Base-by-base conservation (phyloP, 2,797 vertebrate genomes). In the Labroides dimidiatus region DNA sequence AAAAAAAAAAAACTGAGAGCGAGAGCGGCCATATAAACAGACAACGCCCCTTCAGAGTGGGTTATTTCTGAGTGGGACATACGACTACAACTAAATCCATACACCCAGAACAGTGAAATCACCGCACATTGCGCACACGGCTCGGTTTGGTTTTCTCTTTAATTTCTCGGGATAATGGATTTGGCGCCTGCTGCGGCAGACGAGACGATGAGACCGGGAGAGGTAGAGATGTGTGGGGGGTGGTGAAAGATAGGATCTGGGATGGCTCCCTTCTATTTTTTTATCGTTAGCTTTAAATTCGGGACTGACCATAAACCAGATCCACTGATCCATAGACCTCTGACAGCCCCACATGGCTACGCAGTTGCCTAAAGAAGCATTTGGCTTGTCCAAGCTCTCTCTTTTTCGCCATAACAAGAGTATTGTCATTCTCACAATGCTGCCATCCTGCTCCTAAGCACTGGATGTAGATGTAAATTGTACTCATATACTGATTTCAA, bases 201-300 rank as follows among this genome's bases (percentile, higher is more conserved):
- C 70, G 81, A 86, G 77, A 88, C 84, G 83, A 82, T 85, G 87
- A 89, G 79, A 78, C 72, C 66, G 55, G 72, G 63, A 79, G 73
- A 74, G 49, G 60, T 56, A 51, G 72, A 68, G 72, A 49, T 49
- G 21, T 47, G 37, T 59, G 36, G 24, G 20, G 24, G 13, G 24
- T n/a, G 23, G 20, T 75, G 81, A 80, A 44, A 82, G 82, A 84
- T 71, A 81, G 78, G 80, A 84, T 76, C 74, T 69, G 82, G 82
- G 88, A 78, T 76, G 84, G 81, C 86, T 89, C 84, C 81, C 84
- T 86, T 91, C 73, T 91, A 91, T 91, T 91, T 93, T 92, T 92
- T 91, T 93, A 93, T 89, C 87, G 87, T 86, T 89, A 92, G 89
- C 90, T 92, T 92, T 93, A 91, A 91, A 50, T 84, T 78, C 77